Base-by-base conservation (phyloP, 1,140 invertebrate species). In the Bombus confusus region DNA sequence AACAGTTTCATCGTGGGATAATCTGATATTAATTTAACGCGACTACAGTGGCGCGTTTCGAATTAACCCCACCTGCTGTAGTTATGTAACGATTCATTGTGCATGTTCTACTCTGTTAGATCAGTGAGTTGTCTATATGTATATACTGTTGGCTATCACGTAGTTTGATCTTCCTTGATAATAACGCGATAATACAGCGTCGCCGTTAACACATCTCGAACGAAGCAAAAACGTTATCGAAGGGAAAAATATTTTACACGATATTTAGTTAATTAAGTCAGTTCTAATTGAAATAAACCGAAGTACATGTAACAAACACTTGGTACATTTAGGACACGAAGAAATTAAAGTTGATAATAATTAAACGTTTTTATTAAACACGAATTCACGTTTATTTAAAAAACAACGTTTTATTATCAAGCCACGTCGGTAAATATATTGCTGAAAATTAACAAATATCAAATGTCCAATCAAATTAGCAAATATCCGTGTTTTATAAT, bases 1-100 rank as follows among this genome's bases (percentile, higher is more conserved):
- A 78, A 64, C 41, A 78, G 52, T 41, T 78, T 28, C 75, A 39
- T 31, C 59, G 37, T 41, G 31, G 10, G 57, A 13, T 66, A 78
- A 78, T 62, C 75, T 64, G 37, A 59, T 37, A 31, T 78, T 78
- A 78, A 78, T 78, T 78, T 78, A 59, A 64, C 10, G 75, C 39
- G 62, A 78, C 57, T 62, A 64, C 37, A 13, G 59, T 64, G 9
- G n/a, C 15, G 52, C 34, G 37, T 77, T 77, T 62, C 59, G 57
- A 78, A 39, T 41, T 76, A 59, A 59, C 31, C 34, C 74, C 34
- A 31, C 18, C 31, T 59, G 28, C 15, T 39, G 25, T 9, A 28
- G 37, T 77, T 59, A 41, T 15, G 59, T 41, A 62, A 78, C 57
- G 57, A 22, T 76, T 59, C 52, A 52, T 47, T 18, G 52, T 62